Evolutionary conservation across 2,888 invertebrate species (phyloP), one percentile per base, ranked within the genome.

Genomic region (Plemyria rubiginata): DNA sequence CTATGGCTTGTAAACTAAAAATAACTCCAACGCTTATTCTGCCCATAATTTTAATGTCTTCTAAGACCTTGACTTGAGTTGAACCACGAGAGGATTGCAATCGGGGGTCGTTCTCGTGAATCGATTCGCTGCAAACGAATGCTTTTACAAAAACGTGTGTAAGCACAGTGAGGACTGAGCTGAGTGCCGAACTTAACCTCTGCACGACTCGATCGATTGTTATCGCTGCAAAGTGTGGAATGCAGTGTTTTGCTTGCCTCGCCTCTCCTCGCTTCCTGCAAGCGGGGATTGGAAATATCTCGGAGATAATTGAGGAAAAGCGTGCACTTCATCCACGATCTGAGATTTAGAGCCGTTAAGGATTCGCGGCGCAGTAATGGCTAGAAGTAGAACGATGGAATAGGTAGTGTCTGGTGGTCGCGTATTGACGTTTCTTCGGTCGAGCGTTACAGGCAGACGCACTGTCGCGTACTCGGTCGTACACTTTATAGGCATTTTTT

Each of bases 371-470:
- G 67, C 64, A 65, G 67, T 73, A 64, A 74, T 71, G 73, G 69
- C 63, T 57, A 36, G 2, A 64, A 71, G 62, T 57, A 36, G 2
- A 64, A 71, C 70, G 67, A 72, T 68, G 67, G 70, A 74, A 77
- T 74, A 70, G 73, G 77, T 74, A 70, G 73, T 72, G 76, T 77
- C 76, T 78, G 4, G 32, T n/a, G n/a, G n/a, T n/a, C n/a, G n/a
- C 71, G 85, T 87, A 88, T 87, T 81, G 88, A 88, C 83, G 85
- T 87, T 82, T 81, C 74, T 80, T 76, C 73, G 78, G 67, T 77
- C 75, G 73, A 79, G 82, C 84, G 85, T 80, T 75, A 71, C 79
- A 71, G 80, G 76, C 80, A 77, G 80, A 76, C 81, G 80, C 80
- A 78, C 78, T 77, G 86, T 80, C 80, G 81, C 72, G 73, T 77